Percentiles rank a stretch among this genome's conserved stretches.
phyloP scores from a whole-genome alignment of 92 coral and sea anemone species.

The Bergia puertoricense region DNA sequence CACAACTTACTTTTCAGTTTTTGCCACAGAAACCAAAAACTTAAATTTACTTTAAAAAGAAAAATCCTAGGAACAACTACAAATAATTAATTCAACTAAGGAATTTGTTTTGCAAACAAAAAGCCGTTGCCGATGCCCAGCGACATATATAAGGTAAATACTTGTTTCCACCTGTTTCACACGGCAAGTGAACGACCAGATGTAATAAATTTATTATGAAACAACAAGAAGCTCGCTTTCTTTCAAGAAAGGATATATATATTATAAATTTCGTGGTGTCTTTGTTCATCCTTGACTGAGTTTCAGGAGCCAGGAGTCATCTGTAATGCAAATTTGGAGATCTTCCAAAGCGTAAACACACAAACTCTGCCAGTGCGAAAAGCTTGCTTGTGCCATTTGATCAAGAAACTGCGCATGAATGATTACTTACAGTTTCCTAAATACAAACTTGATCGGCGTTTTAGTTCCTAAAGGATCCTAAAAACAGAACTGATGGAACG shows the following conservation, averaged over 20 bases:
- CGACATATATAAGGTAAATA: slow-evolving; percentile 14
- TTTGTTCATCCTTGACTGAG: slow-evolving; percentile 32
- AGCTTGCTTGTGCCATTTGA: background rate
- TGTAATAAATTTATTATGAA: slow-evolving; percentile 21
- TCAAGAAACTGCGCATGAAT: background rate
- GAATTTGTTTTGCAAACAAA: slow-evolving; percentile 29
- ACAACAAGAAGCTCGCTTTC: slow-evolving; percentile 3
- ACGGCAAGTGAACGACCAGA: slow-evolving; percentile 5
- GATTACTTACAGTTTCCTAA: background rate
- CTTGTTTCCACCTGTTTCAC: slow-evolving; percentile 27
- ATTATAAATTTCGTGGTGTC: background rate
- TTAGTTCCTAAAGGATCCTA: background rate
- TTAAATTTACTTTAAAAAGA: background rate
- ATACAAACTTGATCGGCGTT: background rate
- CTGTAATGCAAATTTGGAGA: slow-evolving; percentile 35
- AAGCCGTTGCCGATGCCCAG: slow-evolving; percentile 10
- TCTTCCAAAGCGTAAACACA: slow-evolving; percentile 8
- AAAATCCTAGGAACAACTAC: background rate
- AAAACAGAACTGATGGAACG: background rate
- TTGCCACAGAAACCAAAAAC: background rate
- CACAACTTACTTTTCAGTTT: background rate
- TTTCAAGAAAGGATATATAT: background rate
- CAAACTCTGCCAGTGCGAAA: background rate
- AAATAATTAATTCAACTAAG: slow-evolving; percentile 1
- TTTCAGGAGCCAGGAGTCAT: background rate